Conservation (phyloP, 2,888 invertebrate species). For the Drosophila paramelanica region DNA sequence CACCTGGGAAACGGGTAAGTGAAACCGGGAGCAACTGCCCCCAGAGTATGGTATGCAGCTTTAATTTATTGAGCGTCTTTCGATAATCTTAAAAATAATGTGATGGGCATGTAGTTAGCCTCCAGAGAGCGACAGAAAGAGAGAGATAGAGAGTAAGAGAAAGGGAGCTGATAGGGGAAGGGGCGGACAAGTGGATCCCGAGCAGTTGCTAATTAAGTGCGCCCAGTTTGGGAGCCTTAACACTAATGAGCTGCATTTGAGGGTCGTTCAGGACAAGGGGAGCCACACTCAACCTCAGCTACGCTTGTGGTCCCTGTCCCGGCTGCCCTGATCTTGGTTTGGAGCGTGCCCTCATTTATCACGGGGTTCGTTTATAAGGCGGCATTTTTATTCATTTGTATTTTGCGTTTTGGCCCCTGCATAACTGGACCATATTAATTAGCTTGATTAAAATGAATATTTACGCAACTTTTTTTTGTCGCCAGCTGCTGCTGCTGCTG, state of each 20-base stretch:
- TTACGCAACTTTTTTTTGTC: slow-evolving; percentile 56
- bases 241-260: slow-evolving; percentile 53
- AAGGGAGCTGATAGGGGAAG: no score
- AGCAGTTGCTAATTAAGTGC: slow-evolving; percentile 66
- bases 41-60: slow-evolving; percentile 33
- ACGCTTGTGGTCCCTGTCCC: slow-evolving; percentile 10
- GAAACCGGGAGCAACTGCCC: slow-evolving; percentile 16
- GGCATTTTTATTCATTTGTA: slow-evolving; percentile 39
- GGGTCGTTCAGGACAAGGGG: slow-evolving; percentile 10
- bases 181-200: slow-evolving; percentile 17
- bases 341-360: slow-evolving; percentile 47
- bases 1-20: background rate
- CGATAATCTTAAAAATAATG: slow-evolving; percentile 55
- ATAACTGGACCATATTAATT: slow-evolving; percentile 76
- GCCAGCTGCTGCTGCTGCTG: slow-evolving; percentile 33
- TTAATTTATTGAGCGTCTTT: slow-evolving; percentile 56
- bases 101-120: slow-evolving; percentile 35
- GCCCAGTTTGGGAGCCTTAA: slow-evolving; percentile 39
- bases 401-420: slow-evolving; percentile 18
- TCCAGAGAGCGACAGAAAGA: slow-evolving; percentile 38
- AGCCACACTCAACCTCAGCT: background rate
- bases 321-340: background rate
- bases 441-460: slow-evolving; percentile 80
- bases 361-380: slow-evolving; percentile 29
- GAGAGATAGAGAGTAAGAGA: background rate